Conservation (phyloP, 2,797 vertebrate species). For the Lophius americanus region DNA sequence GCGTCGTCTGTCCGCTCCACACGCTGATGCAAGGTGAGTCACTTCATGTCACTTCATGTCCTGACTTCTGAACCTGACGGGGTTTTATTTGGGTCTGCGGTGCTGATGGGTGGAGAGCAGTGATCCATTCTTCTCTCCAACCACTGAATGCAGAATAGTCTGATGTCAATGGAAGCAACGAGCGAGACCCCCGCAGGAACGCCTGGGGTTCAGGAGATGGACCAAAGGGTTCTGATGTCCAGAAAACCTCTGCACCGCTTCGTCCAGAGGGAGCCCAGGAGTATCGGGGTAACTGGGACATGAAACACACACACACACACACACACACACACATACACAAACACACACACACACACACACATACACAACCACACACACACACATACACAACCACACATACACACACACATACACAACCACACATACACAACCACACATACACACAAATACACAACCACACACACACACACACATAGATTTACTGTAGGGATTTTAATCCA, state of each 20-base stretch:
- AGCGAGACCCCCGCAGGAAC: conserved; percentile 9
- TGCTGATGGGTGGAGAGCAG: neutral
- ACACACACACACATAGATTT: neutral
- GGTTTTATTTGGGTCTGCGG: neutral
- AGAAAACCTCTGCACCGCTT: conserved; percentile 76
- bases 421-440: too few relatives aligned
- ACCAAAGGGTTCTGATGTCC: conserved; percentile 1
- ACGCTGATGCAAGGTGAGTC: conserved; percentile 40
- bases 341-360: neutral
- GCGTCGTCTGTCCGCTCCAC: conserved; percentile 10
- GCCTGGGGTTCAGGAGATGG: neutral
- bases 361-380: neutral
- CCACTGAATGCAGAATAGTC: conserved; percentile 1
- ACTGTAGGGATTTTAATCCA: neutral
- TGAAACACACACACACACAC: too few relatives aligned
- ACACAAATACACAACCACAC: too few relatives aligned
- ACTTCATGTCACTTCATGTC: neutral
- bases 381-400: too few relatives aligned
- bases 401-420: too few relatives aligned
- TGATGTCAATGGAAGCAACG: conserved; percentile 48
- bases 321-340: neutral
- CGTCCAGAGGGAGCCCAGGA: conserved; percentile 53
- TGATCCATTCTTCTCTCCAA: conserved; percentile 9
- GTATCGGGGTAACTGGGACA: conserved; percentile 63
- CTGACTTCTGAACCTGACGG: too few relatives aligned